These are phyloP conservation scores for Hirundo rustica DNA, from an alignment of 2,797 vertebrate species.

Conservation along the genomic window DNA sequence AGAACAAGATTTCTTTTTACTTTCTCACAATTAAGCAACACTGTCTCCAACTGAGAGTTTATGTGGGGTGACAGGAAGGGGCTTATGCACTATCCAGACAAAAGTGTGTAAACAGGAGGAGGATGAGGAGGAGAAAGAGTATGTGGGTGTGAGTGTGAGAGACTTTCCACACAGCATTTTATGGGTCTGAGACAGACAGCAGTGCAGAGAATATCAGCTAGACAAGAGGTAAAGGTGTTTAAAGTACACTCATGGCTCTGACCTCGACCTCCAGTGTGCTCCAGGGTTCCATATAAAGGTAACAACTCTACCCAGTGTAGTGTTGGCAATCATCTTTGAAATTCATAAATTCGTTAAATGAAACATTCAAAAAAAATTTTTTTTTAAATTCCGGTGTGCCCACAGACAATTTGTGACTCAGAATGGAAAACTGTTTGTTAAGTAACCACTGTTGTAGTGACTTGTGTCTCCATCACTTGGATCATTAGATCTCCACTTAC, in stretches of 20 bases:
- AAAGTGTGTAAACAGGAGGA: neutral
- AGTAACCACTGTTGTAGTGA: neutral
- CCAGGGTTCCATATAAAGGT: neutral
- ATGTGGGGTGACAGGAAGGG: neutral
- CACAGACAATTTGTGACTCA: neutral
- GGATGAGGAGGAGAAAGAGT: neutral
- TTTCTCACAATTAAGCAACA: neutral
- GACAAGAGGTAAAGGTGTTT: neutral
- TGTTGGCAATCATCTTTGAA: neutral
- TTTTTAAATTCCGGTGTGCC: too few relatives aligned
- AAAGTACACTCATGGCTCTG: neutral
- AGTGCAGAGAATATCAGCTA: neutral
- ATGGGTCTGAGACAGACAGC: neutral
- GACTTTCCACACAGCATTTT: neutral
- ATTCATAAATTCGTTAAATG: neutral
- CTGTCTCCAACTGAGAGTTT: neutral
- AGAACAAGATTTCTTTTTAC: neutral
- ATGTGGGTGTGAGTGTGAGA: neutral
- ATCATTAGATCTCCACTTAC: neutral
- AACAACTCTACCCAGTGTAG: neutral
- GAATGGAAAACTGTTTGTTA: neutral
- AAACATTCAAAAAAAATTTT: neutral
- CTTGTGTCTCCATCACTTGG: neutral
- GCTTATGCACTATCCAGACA: neutral
- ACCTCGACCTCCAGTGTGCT: neutral